Base-by-base conservation (phyloP, 2,797 vertebrate species). In the Morus bassanus region DNA sequence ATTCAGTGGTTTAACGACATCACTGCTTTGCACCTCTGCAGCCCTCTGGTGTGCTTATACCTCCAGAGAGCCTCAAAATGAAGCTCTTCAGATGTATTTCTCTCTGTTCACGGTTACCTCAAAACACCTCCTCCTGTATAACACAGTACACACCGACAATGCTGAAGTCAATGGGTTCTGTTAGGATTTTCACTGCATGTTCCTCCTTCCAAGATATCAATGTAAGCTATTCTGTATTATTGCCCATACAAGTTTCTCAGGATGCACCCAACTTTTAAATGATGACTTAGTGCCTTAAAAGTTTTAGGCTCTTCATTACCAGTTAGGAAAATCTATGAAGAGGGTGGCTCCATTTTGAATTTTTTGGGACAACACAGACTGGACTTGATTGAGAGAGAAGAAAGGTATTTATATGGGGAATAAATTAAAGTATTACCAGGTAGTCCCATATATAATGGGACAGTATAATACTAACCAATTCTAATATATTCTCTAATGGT, bases 111-210 rank as follows among this genome's bases (percentile, higher is more conserved):
- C 0, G 9, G 28, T 31, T 85, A 76, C n/a, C 25, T 79, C 59
- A 51, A 18, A 56, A 60, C 1, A 10, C 18, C 14, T 67, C 7
- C 35, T 53, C 14, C 35, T 11, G 10, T 24, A 7, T 19, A 53
- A 87, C 28, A 24, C 13, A 17, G 53, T 28, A n/a, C 4, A 4
- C 31, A 53, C 14, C 0, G 0, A 24, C 43, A 57, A 30, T 8
- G 33, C 4, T 2, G 35, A 81, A 10, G 28, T 53, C 88, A 24
- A 60, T 67, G 60, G 10, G 7, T 30, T 75, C 13, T 64, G 16
- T 37, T 50, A 14, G 51, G 33, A 51, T 80, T 93, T 85, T 63
- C 46, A 50, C 21, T 67, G 35, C 33, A 43, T 65, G 41, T 31
- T 91, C 61, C 22, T 86, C 46, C 43, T 83, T 78, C 33, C 39